phyloP scores from a whole-genome alignment of 1,140 invertebrate species.

The Telenomus remus region DNA sequence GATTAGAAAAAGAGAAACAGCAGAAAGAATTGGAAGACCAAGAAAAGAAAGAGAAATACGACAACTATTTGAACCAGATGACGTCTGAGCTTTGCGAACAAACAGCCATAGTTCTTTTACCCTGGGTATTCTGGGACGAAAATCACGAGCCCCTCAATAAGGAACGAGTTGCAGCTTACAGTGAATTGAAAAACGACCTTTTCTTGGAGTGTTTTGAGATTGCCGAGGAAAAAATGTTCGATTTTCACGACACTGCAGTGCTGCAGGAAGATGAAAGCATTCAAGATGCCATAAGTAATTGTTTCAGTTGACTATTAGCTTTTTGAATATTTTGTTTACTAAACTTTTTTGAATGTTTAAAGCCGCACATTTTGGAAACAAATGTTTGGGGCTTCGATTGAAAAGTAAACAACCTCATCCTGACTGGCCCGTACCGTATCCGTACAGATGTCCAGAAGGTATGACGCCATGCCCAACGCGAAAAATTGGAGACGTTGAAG shows the following conservation, averaged over 20 bases:
- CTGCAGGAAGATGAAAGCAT: background rate
- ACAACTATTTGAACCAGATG: constrained; percentile 64
- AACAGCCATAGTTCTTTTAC: constrained; percentile 63
- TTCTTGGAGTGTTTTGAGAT: constrained; percentile 65
- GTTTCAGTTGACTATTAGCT: background rate
- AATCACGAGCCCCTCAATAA: constrained; percentile 58
- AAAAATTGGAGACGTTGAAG: constrained; percentile 65
- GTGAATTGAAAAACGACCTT: constrained; percentile 61
- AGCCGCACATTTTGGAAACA: background rate
- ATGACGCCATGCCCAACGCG: constrained; percentile 54
- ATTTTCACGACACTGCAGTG: constrained; percentile 59
- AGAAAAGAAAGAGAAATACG: constrained; percentile 58
- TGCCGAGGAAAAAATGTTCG: constrained; percentile 56
- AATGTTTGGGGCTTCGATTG: constrained; percentile 61
- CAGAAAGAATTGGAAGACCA: constrained; percentile 50
- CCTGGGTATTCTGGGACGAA: constrained; percentile 65
- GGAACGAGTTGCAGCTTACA: constrained; percentile 58
- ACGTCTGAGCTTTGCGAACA: constrained; percentile 65
- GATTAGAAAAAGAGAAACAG: constrained; percentile 42
- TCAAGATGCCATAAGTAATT: background rate
- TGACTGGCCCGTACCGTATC: constrained; percentile 63
- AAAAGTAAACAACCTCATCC: constrained; percentile 62
- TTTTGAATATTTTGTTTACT: background rate
- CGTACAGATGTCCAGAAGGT: constrained; percentile 47
- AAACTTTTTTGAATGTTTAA: background rate